A percentile compares a stretch with the other conserved stretches of the same genome.
These are phyloP conservation scores for Oxystoma pomonae DNA, from an alignment of 2,888 invertebrate genomes.

Conservation along the genomic window DNA sequence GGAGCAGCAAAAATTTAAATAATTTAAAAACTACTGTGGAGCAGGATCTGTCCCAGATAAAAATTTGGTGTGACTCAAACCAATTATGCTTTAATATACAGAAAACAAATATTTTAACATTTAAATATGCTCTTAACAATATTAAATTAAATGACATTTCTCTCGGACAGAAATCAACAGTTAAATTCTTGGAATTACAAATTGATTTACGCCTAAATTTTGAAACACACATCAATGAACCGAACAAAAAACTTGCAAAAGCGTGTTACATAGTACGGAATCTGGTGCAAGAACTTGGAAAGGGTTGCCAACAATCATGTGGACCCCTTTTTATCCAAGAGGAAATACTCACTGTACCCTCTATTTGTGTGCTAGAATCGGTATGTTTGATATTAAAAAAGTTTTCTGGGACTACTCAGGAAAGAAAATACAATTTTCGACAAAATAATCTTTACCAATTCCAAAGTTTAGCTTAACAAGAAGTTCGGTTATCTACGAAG, in stretches of 20 bases:
- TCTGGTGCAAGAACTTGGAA: background rate
- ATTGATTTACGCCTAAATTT: background rate
- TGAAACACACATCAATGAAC: background rate
- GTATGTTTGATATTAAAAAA: background rate
- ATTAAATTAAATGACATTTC: background rate
- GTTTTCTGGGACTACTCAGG: background rate
- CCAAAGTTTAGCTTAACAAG: background rate
- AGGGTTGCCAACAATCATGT: background rate
- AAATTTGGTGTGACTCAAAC: background rate
- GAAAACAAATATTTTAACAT: background rate
- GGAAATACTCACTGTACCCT: slow-evolving; percentile 13
- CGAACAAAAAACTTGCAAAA: background rate
- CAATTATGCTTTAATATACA: background rate
- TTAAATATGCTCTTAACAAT: background rate
- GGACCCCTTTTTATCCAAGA: slow-evolving; percentile 1
- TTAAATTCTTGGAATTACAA: background rate
- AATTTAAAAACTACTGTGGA: background rate
- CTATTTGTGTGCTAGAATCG: background rate
- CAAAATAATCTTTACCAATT: background rate
- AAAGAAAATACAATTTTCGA: background rate
- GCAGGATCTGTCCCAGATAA: background rate
- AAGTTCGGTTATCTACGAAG: background rate
- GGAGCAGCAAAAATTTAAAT: background rate
- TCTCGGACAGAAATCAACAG: background rate
- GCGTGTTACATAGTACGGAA: background rate